Evolutionary conservation across 2,113 vertebrate genomes (phyloP).

Genomic region (Aptenodytes patagonicus): DNA sequence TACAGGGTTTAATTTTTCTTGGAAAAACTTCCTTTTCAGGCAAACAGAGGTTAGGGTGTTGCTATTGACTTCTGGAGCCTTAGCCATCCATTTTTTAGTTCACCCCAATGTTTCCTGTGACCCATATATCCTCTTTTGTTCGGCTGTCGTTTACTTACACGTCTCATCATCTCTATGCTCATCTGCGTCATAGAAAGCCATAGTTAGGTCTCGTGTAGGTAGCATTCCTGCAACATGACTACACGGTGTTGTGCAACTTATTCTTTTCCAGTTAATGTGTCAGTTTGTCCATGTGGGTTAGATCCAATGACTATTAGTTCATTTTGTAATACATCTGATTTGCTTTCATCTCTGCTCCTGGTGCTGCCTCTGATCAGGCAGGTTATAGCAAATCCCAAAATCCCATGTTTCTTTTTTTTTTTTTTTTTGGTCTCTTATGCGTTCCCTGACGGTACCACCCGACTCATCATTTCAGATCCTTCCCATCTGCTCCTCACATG

Average conservation of each 20-base stretch:
- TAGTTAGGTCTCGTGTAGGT: neutral
- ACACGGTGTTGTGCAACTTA: neutral
- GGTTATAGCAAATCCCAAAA: neutral
- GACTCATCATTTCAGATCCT: neutral
- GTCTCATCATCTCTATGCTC: neutral
- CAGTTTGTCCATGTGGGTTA: slow-evolving; percentile 33
- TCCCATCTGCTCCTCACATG: neutral
- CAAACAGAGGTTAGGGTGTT: neutral
- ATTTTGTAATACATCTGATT: slow-evolving; percentile 14
- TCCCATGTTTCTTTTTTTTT: neutral
- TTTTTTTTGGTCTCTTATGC: neutral
- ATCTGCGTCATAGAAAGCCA: neutral
- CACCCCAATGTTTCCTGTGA: neutral
- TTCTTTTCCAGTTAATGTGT: slow-evolving; percentile 16
- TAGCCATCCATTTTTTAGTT: neutral
- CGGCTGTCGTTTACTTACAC: neutral
- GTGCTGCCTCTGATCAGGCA: neutral
- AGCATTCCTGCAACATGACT: slow-evolving; percentile 32
- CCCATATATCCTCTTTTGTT: neutral
- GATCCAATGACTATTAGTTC: slow-evolving; percentile 19
- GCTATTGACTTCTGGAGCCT: neutral
- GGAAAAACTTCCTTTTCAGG: neutral
- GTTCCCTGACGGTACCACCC: neutral
- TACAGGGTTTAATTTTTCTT: neutral
- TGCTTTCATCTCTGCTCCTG: slow-evolving; percentile 13